Base-by-base conservation (phyloP, 2,888 invertebrate genomes). In the Parochlus steinenii region DNA sequence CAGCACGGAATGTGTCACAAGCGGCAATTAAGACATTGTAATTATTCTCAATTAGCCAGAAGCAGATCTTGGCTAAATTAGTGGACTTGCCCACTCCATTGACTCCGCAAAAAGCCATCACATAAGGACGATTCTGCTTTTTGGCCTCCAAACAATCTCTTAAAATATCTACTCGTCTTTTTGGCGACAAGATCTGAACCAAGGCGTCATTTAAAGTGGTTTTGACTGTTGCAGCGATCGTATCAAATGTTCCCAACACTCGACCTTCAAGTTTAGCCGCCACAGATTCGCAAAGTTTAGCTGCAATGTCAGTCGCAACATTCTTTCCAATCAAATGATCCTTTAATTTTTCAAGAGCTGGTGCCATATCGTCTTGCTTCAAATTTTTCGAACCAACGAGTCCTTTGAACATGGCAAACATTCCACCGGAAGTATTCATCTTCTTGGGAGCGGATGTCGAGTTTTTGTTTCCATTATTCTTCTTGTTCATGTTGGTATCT, bases 21-120 rank as follows among this genome's bases (percentile, higher is more conserved):
- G 98, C 98, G 6, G 98, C 98, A 43, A 98, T 95, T 50, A 98
- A 62, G 22, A 98, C 98, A 22, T 81, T 76, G 55, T 92, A 73
- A 48, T 86, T 82, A 59, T 99, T 99, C 62, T 98, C 97, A 42
- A 97, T 86, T 47, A 98, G 64, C 98, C 98, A 99, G 63, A 98
- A 98, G 49, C 93, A 90, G 46, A 98, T 93, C 72, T 99, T 98
- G 0, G 98, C 97, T 34, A 98, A 64, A 63, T 99, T 98, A 3
- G 98, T 98, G 0, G 93, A 95, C 52, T 98, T 98, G 34, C 98
- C 98, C 1, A 98, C 98, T 11, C 98, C 98, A 58, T 99, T 98
- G 2, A 76, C 98, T 40, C 98, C 98, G 59, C 98, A 99, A 54
- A 99, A 99, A 0, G 89, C 71, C 67, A 97, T 83, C 6, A 89